A percentile compares a stretch with the other conserved stretches of the same genome.
Evolutionary conservation across 1,140 invertebrate species (phyloP).

Genomic region (Drosophila novamexicana): DNA sequence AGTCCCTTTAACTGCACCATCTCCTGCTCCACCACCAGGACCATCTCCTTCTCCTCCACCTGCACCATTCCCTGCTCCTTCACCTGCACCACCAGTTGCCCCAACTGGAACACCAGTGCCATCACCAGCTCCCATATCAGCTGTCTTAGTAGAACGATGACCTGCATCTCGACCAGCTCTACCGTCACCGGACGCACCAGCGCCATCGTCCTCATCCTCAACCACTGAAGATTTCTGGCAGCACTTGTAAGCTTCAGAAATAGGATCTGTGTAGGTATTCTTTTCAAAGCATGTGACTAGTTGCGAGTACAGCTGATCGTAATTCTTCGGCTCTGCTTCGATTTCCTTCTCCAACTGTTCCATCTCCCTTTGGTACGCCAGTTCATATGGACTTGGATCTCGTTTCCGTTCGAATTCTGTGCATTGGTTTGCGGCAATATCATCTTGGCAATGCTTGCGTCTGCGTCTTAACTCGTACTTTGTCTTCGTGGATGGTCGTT

Average conservation of each 20-base stretch:
- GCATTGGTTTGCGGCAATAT: no score
- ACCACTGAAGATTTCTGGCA: not conserved
- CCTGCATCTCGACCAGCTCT: no score
- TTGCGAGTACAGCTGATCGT: conserved; percentile 18
- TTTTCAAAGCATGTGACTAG: conserved; percentile 15
- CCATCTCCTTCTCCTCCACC: not conserved
- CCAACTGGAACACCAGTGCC: not conserved
- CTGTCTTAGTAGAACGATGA: no score
- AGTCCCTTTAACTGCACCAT: not conserved
- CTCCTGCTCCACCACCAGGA: not conserved
- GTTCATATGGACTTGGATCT: not conserved
- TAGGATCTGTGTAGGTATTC: not conserved
- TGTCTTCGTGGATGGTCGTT: not conserved
- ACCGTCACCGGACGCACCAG: no score
- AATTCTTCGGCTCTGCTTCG: not conserved
- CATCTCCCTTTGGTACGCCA: conserved; percentile 1
- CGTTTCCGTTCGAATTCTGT: not conserved
- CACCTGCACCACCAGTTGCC: no score
- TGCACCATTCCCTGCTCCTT: no score
- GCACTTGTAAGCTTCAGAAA: not conserved
- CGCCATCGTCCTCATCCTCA: not conserved
- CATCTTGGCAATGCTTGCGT: not conserved
- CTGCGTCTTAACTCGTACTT: not conserved
- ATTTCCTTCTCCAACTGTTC: not conserved
- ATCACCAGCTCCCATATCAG: not conserved